Conservation (phyloP, 2,113 vertebrate species). For the Ceyx melanurus region DNA sequence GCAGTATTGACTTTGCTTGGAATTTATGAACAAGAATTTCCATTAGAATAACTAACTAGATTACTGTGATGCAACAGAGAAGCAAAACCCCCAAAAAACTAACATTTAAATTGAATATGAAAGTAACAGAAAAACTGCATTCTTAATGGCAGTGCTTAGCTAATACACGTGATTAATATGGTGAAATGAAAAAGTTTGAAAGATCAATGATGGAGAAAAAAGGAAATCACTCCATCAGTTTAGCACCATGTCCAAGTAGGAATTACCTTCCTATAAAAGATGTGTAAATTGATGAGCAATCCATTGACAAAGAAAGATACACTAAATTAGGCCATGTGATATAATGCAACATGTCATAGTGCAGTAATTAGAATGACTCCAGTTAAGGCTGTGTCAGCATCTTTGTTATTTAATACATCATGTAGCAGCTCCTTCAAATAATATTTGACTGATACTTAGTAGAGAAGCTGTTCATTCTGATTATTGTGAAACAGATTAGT, state of each 20-base stretch:
- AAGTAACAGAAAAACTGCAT: slow-evolving; percentile 58
- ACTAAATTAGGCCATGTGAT: slow-evolving; percentile 31
- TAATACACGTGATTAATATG: slow-evolving; percentile 68
- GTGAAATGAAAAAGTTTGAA: slow-evolving; percentile 65
- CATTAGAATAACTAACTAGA: slow-evolving; percentile 62
- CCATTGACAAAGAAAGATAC: slow-evolving; percentile 51
- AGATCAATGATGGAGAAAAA: slow-evolving; percentile 63
- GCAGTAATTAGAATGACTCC: not conserved
- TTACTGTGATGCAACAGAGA: slow-evolving; percentile 14
- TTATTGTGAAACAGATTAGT: not conserved
- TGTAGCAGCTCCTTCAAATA: slow-evolving; percentile 1
- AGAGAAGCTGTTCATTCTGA: not conserved
- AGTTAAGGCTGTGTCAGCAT: slow-evolving; percentile 22
- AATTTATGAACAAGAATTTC: slow-evolving; percentile 59
- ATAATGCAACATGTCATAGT: not conserved
- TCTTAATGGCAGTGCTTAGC: slow-evolving; percentile 46
- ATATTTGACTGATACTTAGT: not conserved
- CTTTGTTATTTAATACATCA: slow-evolving; percentile 15
- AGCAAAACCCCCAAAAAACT: not conserved
- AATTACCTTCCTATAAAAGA: slow-evolving; percentile 60
- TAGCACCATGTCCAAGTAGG: slow-evolving; percentile 27
- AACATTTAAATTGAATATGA: slow-evolving; percentile 46
- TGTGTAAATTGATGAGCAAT: slow-evolving; percentile 60
- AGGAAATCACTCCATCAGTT: slow-evolving; percentile 61
- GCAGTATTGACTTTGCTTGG: slow-evolving; percentile 30